Evolutionary conservation across 2,888 invertebrate species (phyloP).

Genomic region (Phytoseiulus persimilis): DNA sequence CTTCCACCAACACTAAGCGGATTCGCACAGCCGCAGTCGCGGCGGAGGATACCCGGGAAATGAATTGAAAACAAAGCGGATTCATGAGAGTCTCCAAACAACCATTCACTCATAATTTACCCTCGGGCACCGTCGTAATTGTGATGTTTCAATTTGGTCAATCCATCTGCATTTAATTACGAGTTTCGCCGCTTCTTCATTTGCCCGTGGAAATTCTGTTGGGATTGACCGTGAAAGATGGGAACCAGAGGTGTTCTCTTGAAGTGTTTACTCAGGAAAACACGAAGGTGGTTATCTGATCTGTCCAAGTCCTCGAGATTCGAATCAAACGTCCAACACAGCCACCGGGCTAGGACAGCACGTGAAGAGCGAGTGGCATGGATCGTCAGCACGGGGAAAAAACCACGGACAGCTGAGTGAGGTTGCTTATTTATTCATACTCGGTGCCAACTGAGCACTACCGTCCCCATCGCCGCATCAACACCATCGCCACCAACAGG

Average conservation of each 20-base stretch:
- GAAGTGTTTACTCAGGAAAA: no score
- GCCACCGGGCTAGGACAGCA: no score
- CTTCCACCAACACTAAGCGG: background rate
- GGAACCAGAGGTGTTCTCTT: no score
- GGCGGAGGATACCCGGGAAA: background rate
- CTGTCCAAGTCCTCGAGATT: no score
- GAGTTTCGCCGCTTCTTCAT: background rate
- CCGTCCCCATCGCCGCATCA: background rate
- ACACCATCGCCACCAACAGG: background rate
- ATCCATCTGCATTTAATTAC: background rate
- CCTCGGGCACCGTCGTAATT: background rate
- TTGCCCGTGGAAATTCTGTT: background rate
- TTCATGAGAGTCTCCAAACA: background rate
- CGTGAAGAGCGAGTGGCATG: no score
- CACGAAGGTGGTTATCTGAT: no score
- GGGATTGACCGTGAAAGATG: no score
- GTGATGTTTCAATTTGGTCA: background rate
- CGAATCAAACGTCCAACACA: no score
- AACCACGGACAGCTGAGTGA: no score
- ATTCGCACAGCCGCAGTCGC: background rate
- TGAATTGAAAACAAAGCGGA: no score
- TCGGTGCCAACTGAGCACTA: background rate
- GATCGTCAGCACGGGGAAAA: background rate
- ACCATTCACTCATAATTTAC: background rate
- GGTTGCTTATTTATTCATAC: slow-evolving; percentile 21